Evolutionary conservation across 2,888 invertebrate genomes (phyloP).

Genomic region (Cheilosia vulpina): DNA sequence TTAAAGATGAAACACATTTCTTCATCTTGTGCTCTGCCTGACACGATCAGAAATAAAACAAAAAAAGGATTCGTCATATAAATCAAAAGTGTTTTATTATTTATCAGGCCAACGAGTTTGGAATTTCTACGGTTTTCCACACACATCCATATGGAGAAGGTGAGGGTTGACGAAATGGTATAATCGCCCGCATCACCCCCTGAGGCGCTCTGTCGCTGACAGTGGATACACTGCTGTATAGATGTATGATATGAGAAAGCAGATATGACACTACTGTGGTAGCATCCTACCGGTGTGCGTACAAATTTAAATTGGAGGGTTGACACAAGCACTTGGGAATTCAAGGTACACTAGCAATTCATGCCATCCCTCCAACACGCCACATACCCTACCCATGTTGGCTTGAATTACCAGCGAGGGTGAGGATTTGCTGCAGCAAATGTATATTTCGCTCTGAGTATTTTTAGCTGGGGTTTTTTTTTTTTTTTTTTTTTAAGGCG

Average conservation of each 20-base stretch:
- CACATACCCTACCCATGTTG: constrained; percentile 22
- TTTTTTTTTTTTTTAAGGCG: too few relatives aligned
- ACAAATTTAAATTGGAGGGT: constrained; percentile 57
- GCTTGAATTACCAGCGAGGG: constrained; percentile 65
- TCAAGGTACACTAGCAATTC: constrained; percentile 53
- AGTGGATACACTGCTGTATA: constrained; percentile 7
- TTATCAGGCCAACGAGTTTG: constrained; percentile 57
- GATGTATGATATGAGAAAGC: constrained; percentile 19
- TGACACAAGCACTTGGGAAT: constrained; percentile 53
- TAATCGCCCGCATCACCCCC: constrained; percentile 5
- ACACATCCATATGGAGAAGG: not conserved
- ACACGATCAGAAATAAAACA: constrained; percentile 2
- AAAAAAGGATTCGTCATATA: constrained; percentile 48
- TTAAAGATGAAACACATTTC: constrained; percentile 47
- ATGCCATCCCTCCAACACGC: constrained; percentile 10
- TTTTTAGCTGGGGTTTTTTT: constrained; percentile 15
- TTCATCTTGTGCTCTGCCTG: not conserved
- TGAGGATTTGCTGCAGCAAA: constrained; percentile 43
- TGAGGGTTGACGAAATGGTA: constrained; percentile 29
- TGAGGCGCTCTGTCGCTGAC: not conserved
- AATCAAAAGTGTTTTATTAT: constrained; percentile 70
- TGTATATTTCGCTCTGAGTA: constrained; percentile 32
- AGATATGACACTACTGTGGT: constrained; percentile 36
- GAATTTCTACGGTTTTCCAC: constrained; percentile 21
- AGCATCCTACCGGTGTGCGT: constrained; percentile 40